Percentiles rank a stretch among this genome's conserved stretches.
Evolutionary conservation across 2,888 invertebrate species (phyloP).

Genomic region (Spilosoma lubricipeda): DNA sequence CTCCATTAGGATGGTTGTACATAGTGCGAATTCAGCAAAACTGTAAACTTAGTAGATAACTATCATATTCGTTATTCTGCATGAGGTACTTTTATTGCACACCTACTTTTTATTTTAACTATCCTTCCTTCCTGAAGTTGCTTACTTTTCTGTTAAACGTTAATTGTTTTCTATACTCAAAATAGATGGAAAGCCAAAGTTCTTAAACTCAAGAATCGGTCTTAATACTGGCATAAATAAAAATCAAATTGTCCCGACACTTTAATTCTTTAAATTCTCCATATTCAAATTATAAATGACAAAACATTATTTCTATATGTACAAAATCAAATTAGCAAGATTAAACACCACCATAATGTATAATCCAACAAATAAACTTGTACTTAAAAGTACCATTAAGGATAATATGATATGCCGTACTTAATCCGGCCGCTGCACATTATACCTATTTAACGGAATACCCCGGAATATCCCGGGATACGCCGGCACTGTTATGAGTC

Average conservation of each 20-base stretch:
- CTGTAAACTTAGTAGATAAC: conserved; percentile 47
- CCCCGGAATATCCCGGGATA: conserved; percentile 66
- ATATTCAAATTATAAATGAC: neutral
- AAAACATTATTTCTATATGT: conserved; percentile 18
- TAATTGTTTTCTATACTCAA: too few relatives aligned
- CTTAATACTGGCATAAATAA: too few relatives aligned
- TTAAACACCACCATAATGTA: conserved; percentile 50
- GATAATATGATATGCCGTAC: conserved; percentile 76
- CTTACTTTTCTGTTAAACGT: conserved; percentile 40
- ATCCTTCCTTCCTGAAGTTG: conserved; percentile 31
- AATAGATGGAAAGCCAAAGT: too few relatives aligned
- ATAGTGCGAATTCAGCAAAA: conserved; percentile 61
- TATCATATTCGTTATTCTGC: conserved; percentile 46
- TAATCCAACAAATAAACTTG: conserved; percentile 71
- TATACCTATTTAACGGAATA: conserved; percentile 83
- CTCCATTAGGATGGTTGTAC: conserved; percentile 65
- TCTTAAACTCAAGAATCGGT: too few relatives aligned
- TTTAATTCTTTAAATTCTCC: neutral
- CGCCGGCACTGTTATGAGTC: conserved; percentile 73
- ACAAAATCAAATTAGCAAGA: conserved; percentile 51
- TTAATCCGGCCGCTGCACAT: conserved; percentile 77
- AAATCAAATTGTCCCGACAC: neutral
- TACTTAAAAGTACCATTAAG: conserved; percentile 79
- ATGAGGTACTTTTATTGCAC: conserved; percentile 45
- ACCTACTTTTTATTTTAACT: conserved; percentile 48